Evolutionary conservation across 2,888 invertebrate species (phyloP).

Genomic region (Loripinus fragilis): DNA sequence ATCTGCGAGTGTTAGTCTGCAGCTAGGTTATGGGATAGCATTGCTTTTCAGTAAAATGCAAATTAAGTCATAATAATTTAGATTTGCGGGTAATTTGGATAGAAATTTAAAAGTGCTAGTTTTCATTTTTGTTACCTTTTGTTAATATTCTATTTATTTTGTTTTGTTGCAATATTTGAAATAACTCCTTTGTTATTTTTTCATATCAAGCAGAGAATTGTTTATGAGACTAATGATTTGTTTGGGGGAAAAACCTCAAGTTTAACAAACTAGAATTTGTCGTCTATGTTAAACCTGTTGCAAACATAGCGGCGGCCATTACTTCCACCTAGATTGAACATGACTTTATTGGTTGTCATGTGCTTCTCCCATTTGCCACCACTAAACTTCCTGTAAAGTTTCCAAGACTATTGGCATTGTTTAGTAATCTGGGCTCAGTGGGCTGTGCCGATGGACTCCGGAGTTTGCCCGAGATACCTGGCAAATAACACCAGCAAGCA

Average conservation of each 20-base stretch:
- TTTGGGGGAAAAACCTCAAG: background rate
- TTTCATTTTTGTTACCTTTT: background rate
- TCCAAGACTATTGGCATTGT: background rate
- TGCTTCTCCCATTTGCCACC: background rate
- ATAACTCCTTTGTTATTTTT: background rate
- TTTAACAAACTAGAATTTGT: background rate
- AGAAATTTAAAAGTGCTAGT: slow-evolving; percentile 14
- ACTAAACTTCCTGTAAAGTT: background rate
- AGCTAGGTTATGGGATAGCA: no score
- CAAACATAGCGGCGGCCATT: background rate
- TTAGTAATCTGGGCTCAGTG: no score
- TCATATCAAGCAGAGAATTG: no score
- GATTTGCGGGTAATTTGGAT: slow-evolving; percentile 10
- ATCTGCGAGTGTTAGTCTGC: no score
- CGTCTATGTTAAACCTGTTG: background rate
- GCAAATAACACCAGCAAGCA: no score
- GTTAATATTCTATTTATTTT: slow-evolving; percentile 17
- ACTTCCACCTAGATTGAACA: background rate
- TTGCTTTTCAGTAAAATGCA: background rate
- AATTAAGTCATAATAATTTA: slow-evolving; percentile 2
- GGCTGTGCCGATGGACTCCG: no score
- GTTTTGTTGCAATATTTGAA: slow-evolving; percentile 9
- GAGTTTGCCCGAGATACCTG: no score
- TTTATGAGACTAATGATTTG: no score
- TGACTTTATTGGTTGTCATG: background rate